Evolutionary conservation across 2,888 invertebrate species (phyloP), one percentile per base, ranked within the genome.

Genomic region (Anodontia alba): DNA sequence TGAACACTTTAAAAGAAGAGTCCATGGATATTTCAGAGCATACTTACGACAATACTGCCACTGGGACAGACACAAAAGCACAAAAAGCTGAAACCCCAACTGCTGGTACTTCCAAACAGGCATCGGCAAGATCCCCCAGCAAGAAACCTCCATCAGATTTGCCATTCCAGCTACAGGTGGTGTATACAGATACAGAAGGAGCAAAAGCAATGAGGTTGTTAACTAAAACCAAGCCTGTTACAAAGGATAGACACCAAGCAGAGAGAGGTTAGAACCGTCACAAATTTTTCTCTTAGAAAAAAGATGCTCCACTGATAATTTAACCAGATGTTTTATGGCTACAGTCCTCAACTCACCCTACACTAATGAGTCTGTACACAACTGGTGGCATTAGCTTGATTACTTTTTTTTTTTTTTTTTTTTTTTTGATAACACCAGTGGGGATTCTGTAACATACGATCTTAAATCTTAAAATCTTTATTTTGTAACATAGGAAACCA

Each of bases 141-240:
- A 42, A 73, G 54, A 36, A 51, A 42, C 31, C 73, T 15, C 80
- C 76, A 0, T 67, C 74, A 17, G 88, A 89, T 46, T 80, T 93
- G 36, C 93, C 94, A 17, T 94, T 93, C 88, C 94, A 94, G 86
- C 75, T 93, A 33, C 91, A 93, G 84, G 90, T 94, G 36, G 76
- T 84, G 29, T 94, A 94, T 83, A 92, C 90, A 29, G 93, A 93
- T 75, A 86, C 89, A 68, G 93, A 93, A 42, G 94, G 94, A 1
- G 92, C 91, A 23, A 90, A 91, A 75, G 93, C 93, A 8, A 78
- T 94, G 66, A 80, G 93, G 46, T 92, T 94, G 15, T 73, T 93
- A 49, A 93, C 93, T 1, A 89, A 91, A 68, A 84, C 80, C 0
- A 91, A 90, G 80, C 93, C 93, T 29, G 87, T 91, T 17, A 94